A percentile compares a stretch with the other conserved stretches of the same genome.
Conservation (phyloP, 1,140 invertebrate species). For the Zaprionus davidi region DNA sequence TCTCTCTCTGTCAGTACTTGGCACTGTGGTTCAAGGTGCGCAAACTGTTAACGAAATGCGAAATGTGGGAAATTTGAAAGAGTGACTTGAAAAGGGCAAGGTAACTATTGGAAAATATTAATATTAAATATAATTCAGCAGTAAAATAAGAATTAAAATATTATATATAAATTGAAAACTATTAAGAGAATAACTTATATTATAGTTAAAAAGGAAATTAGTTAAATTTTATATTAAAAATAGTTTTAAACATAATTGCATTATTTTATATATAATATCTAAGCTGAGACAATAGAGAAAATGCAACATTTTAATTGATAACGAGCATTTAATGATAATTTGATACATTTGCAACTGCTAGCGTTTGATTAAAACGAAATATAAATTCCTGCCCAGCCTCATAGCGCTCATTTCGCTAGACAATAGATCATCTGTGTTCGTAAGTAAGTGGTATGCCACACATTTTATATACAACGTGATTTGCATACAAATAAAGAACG, state of each 20-base stretch:
- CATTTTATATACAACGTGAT: conserved; percentile 15
- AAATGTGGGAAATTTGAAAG: not conserved
- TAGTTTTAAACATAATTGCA: no score
- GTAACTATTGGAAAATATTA: not conserved
- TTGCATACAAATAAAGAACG: conserved; percentile 44
- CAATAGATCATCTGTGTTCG: conserved; percentile 5
- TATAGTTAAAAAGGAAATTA: no score
- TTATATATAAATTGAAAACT: not conserved
- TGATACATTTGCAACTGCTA: not conserved
- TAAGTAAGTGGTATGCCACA: not conserved
- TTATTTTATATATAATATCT: no score
- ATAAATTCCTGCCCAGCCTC: conserved; percentile 3
- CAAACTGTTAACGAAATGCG: not conserved
- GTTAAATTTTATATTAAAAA: no score
- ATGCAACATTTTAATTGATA: not conserved
- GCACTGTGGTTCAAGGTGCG: conserved; percentile 13
- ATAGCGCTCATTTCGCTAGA: not conserved
- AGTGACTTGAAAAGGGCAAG: not conserved
- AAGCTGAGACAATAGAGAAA: no score
- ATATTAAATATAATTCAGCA: not conserved
- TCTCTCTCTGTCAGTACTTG: conserved; percentile 4
- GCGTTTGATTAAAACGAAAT: not conserved
- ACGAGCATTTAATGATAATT: not conserved
- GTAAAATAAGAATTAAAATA: not conserved
- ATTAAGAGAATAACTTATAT: no score